A percentile compares a stretch with the other conserved stretches of the same genome.
Conservation (phyloP, 2,888 invertebrate species). For the Machimus rusticus region DNA sequence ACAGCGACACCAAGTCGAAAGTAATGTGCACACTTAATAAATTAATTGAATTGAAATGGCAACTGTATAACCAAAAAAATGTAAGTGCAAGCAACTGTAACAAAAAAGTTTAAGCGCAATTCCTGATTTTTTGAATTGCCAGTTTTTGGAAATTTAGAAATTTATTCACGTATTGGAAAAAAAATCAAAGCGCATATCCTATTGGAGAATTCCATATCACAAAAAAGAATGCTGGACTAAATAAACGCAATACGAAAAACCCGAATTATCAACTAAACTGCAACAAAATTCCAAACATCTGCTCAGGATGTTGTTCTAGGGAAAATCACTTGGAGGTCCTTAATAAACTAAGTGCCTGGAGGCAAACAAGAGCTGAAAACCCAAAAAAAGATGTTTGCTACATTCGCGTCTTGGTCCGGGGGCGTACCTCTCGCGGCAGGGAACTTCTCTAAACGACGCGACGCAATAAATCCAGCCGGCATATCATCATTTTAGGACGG, state of each 20-base stretch:
- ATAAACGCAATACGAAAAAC: background rate
- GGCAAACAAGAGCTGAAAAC: background rate
- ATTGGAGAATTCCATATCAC: too few species aligned
- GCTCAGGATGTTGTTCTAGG: constrained; percentile 7
- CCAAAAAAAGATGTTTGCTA: background rate
- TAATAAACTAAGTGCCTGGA: background rate
- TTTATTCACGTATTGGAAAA: too few species aligned
- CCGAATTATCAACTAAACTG: background rate
- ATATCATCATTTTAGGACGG: background rate
- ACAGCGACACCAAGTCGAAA: too few species aligned
- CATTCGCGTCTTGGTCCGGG: background rate
- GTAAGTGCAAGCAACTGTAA: too few species aligned
- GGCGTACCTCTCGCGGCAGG: background rate
- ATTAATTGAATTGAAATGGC: too few species aligned
- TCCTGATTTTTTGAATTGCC: too few species aligned
- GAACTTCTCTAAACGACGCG: background rate
- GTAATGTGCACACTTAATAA: too few species aligned
- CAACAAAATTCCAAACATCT: constrained; percentile 13
- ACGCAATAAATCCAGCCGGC: background rate
- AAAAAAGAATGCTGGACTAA: background rate
- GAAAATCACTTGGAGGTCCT: constrained; percentile 1
- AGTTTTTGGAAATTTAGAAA: too few species aligned
- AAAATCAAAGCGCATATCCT: too few species aligned
- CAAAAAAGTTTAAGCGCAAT: too few species aligned
- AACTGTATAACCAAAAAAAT: too few species aligned